Conservation (phyloP, 1,140 invertebrate genomes). For the Lepidotrigona ventralis region DNA sequence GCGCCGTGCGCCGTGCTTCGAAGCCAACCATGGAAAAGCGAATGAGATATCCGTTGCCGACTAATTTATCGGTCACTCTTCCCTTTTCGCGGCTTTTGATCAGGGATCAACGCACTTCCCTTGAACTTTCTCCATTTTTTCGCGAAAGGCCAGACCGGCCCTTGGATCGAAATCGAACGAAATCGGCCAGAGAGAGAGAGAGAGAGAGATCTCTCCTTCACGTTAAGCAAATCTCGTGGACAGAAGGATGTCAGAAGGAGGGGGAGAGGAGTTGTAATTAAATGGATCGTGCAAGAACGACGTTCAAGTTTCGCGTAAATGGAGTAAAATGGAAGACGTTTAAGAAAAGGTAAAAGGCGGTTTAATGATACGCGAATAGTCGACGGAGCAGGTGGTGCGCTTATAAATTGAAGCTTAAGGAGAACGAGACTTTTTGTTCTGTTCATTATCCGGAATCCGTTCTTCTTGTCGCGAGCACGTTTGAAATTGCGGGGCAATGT, state of each 20-base stretch:
- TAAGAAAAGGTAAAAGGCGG: not conserved
- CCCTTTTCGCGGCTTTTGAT: not conserved
- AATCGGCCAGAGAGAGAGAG: too few species aligned
- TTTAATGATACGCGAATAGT: not conserved
- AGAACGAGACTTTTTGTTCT: not conserved
- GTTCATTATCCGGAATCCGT: not conserved
- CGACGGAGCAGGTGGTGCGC: not conserved
- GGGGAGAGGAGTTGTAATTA: not conserved
- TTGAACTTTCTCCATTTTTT: not conserved
- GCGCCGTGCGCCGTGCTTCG: slow-evolving; percentile 52
- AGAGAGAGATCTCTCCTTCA: too few species aligned
- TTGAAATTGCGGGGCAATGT: not conserved
- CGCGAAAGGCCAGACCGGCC: slow-evolving; percentile 21
- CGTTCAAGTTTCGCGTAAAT: not conserved
- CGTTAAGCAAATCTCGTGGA: not conserved
- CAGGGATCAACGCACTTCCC: slow-evolving; percentile 58
- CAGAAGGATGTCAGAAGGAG: not conserved
- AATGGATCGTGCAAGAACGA: not conserved
- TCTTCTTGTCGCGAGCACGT: not conserved
- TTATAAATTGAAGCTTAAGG: not conserved
- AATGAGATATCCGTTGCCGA: slow-evolving; percentile 65
- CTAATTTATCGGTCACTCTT: slow-evolving; percentile 66
- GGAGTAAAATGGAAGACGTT: not conserved
- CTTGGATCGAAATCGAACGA: too few species aligned
- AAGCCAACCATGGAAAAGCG: slow-evolving; percentile 61